phyloP scores from a whole-genome alignment of 2,113 vertebrate genomes.

The Procavia capensis region DNA sequence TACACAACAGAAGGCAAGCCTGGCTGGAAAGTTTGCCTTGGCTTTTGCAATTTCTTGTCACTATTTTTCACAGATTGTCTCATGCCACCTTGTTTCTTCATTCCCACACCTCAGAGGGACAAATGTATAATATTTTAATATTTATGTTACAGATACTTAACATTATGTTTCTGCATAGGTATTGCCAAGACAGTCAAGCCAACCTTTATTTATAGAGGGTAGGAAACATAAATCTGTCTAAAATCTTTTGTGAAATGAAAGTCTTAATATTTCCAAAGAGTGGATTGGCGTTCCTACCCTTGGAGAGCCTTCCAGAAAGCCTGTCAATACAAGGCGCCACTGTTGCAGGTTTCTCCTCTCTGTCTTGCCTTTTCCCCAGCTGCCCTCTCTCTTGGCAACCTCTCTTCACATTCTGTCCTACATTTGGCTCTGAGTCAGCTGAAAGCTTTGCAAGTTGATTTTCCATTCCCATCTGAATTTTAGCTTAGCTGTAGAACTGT shows the following conservation, averaged over 20 bases:
- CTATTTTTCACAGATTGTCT: constrained; percentile 68
- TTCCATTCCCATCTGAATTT: constrained; percentile 82
- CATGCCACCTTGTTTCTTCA: constrained; percentile 68
- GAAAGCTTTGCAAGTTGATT: constrained; percentile 82
- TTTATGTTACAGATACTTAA: constrained; percentile 78
- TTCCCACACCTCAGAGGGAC: constrained; percentile 61
- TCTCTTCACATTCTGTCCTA: constrained; percentile 77
- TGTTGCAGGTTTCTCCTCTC: constrained; percentile 71
- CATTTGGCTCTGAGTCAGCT: constrained; percentile 81
- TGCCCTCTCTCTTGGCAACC: constrained; percentile 75
- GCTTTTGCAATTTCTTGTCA: constrained; percentile 67
- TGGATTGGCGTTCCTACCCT: constrained; percentile 56
- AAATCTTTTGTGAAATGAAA: constrained; percentile 59
- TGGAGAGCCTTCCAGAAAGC: constrained; percentile 49
- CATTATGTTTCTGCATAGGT: constrained; percentile 75
- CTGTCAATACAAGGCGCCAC: constrained; percentile 75
- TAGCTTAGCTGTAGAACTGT: constrained; percentile 75
- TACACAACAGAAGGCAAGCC: neutral
- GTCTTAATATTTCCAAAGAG: constrained; percentile 72
- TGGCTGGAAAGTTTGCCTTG: constrained; percentile 56
- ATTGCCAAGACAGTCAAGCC: constrained; percentile 77
- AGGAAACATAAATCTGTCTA: constrained; percentile 77
- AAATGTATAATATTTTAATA: constrained; percentile 78
- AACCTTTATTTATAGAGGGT: constrained; percentile 77
- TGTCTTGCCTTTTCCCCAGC: constrained; percentile 37